Percentiles rank a stretch among this genome's conserved stretches.
Conservation (phyloP, 2,113 vertebrate species). For the Varanus salvator region DNA sequence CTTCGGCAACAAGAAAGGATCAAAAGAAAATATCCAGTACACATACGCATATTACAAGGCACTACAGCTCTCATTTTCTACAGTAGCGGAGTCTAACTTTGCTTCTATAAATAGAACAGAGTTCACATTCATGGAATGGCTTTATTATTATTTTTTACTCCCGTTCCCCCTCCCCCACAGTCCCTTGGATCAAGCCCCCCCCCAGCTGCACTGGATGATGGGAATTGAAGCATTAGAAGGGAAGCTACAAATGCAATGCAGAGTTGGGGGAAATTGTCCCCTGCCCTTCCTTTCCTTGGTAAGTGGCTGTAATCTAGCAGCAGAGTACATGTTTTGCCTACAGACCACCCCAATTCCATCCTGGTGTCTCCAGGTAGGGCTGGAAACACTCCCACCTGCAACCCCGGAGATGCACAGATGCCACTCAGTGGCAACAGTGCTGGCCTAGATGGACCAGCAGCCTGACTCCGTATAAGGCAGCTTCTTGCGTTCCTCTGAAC, state of each 20-base stretch:
- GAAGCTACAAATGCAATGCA: not conserved
- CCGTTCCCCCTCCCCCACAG: no score
- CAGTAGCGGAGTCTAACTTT: not conserved
- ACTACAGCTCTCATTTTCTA: conserved; percentile 40
- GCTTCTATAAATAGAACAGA: not conserved
- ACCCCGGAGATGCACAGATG: no score
- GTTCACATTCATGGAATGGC: not conserved
- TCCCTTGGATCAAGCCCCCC: no score
- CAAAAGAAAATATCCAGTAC: not conserved
- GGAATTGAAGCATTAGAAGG: not conserved
- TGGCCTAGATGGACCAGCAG: no score
- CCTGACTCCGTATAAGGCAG: no score
- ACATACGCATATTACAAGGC: conserved; percentile 37
- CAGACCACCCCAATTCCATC: no score
- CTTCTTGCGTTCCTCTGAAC: not conserved
- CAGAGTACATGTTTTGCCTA: no score
- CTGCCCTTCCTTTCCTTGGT: no score
- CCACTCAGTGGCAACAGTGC: no score
- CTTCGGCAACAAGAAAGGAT: conserved; percentile 31
- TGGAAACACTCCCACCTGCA: no score
- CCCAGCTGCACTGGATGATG: not conserved
- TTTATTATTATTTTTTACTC: not conserved
- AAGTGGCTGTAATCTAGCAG: no score
- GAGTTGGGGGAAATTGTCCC: not conserved
- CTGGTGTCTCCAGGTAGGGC: no score